Evolutionary conservation across 2,888 invertebrate genomes (phyloP).

Genomic region (Philereme vetulata): DNA sequence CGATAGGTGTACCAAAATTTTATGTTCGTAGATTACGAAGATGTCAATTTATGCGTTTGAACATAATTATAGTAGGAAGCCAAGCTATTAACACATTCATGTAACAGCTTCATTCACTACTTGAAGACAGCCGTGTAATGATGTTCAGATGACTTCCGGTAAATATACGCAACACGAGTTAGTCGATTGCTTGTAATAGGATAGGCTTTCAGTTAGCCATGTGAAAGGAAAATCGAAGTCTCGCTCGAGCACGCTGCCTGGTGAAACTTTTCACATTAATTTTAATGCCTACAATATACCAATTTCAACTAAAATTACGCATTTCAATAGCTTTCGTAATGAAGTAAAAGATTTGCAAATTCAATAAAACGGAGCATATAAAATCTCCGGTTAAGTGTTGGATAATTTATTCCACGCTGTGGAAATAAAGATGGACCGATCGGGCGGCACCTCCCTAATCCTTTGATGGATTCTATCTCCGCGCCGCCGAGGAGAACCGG

Average conservation of each 20-base stretch:
- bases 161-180: slow-evolving; percentile 20
- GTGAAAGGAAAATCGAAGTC: slow-evolving; percentile 24
- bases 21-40: not conserved
- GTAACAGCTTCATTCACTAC: slow-evolving; percentile 22
- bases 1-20: no score
- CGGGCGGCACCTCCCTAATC: slow-evolving; percentile 70
- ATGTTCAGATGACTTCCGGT: slow-evolving; percentile 18
- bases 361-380: slow-evolving; percentile 41
- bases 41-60: not conserved
- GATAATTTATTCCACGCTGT: slow-evolving; percentile 77
- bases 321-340: slow-evolving; percentile 19
- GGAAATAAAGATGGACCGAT: slow-evolving; percentile 72
- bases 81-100: slow-evolving; percentile 15
- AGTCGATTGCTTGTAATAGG: slow-evolving; percentile 19
- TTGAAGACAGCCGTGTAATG: slow-evolving; percentile 22
- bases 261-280: slow-evolving; percentile 22
- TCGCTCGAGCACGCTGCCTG: slow-evolving; percentile 10
- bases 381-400: slow-evolving; percentile 68
- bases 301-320: slow-evolving; percentile 15
- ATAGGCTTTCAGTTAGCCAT: slow-evolving; percentile 19
- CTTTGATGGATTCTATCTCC: slow-evolving; percentile 77
- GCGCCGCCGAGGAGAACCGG: slow-evolving; percentile 58
- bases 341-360: slow-evolving; percentile 16
- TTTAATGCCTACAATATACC: slow-evolving; percentile 19
- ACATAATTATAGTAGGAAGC: not conserved